phyloP scores from a whole-genome alignment of 1,140 invertebrate genomes.

The Eriocheir sinensis region DNA sequence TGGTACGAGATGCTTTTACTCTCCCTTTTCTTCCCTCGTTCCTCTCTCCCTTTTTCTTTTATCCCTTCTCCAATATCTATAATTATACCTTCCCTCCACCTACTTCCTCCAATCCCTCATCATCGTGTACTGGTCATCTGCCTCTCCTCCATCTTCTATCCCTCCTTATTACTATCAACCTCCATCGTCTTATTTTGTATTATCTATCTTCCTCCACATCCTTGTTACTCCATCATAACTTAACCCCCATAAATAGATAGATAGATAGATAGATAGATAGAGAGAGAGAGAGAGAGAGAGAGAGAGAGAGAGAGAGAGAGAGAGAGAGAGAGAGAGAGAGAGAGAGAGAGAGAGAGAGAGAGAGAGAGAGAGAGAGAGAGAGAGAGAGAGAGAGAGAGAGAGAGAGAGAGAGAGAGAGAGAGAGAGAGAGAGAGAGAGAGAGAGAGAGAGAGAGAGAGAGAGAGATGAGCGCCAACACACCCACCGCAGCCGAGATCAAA shows the following conservation, averaged over 20 bases:
- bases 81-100: too few relatives aligned
- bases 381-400: background rate
- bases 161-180: too few relatives aligned
- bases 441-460: conserved; percentile 9
- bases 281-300: background rate
- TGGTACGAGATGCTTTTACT: background rate
- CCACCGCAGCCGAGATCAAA: background rate
- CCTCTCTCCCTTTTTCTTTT: background rate
- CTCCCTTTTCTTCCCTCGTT: conserved; percentile 3
- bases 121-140: too few relatives aligned
- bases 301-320: conserved; percentile 9
- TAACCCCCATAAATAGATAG: too few relatives aligned
- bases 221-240: background rate
- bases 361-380: conserved; percentile 29
- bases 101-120: too few relatives aligned
- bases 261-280: background rate
- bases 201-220: too few relatives aligned
- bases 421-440: conserved; percentile 28
- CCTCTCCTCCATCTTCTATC: too few relatives aligned
- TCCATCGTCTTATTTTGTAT: too few relatives aligned
- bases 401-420: background rate
- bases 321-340: conserved; percentile 1
- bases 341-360: background rate
- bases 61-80: background rate
- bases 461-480: background rate